Evolutionary conservation across 2,888 invertebrate species (phyloP).

Genomic region (Caenorhabditis sinica): DNA sequence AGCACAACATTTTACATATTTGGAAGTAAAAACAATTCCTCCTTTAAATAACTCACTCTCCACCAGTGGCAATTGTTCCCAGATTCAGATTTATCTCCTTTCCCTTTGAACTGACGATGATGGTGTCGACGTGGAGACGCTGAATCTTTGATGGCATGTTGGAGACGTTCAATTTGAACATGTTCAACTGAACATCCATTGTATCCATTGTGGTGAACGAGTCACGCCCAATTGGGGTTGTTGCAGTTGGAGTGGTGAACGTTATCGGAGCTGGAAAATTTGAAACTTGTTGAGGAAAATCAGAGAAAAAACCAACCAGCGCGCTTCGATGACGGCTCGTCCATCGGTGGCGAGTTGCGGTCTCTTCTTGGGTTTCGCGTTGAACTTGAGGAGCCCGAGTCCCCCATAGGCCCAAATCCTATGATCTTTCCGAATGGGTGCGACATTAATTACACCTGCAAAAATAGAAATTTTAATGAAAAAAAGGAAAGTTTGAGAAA

Average conservation of each 20-base stretch:
- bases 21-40: too few species aligned
- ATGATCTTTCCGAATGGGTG: slow-evolving; percentile 18
- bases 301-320: background rate
- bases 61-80: slow-evolving; percentile 15
- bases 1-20: too few species aligned
- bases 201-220: slow-evolving; percentile 7
- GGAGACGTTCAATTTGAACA: slow-evolving; percentile 22
- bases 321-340: slow-evolving; percentile 30
- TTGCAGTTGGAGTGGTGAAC: slow-evolving; percentile 7
- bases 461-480: background rate
- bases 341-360: background rate
- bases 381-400: background rate
- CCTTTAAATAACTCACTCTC: slow-evolving; percentile 56
- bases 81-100: slow-evolving; percentile 36
- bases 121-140: slow-evolving; percentile 26
- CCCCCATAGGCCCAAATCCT: background rate
- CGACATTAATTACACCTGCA: background rate
- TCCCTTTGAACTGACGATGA: background rate
- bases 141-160: slow-evolving; percentile 18
- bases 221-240: slow-evolving; percentile 12
- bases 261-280: slow-evolving; percentile 7
- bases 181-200: slow-evolving; percentile 37
- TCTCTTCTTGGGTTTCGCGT: slow-evolving; percentile 13
- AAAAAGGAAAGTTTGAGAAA: too few species aligned
- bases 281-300: background rate